Evolutionary conservation across 2,888 invertebrate genomes (phyloP).

Genomic region (Yponomeuta malinellus): DNA sequence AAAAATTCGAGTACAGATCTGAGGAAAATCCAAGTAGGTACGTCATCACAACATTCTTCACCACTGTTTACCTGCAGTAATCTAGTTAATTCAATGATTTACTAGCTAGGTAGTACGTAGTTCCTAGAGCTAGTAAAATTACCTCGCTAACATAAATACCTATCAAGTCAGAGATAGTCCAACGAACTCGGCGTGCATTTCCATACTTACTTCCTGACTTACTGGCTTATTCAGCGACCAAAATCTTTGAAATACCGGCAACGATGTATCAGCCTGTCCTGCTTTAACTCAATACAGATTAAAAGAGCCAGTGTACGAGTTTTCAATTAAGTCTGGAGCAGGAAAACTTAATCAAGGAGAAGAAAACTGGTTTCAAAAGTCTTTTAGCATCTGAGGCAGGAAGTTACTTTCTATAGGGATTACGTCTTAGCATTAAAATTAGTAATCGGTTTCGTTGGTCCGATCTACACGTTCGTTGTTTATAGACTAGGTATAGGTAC

Average conservation of each 20-base stretch:
- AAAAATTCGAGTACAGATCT: too few species aligned
- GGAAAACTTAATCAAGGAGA: neutral
- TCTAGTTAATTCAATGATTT: too few species aligned
- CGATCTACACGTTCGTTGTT: neutral
- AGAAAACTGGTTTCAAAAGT: constrained; percentile 3
- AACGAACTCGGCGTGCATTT: constrained; percentile 24
- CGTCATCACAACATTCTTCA: too few species aligned
- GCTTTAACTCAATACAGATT: neutral
- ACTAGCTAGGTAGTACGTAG: neutral
- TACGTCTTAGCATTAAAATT: constrained; percentile 1
- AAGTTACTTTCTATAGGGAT: constrained; percentile 16
- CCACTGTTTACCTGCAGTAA: too few species aligned
- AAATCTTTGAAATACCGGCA: neutral
- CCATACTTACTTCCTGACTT: constrained; percentile 20
- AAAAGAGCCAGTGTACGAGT: neutral
- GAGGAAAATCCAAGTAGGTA: too few species aligned
- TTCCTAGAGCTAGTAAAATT: constrained; percentile 1
- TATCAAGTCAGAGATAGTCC: constrained; percentile 11
- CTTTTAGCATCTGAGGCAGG: neutral
- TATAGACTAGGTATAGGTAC: neutral
- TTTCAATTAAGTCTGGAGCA: neutral
- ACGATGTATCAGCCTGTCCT: neutral
- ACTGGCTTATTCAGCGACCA: neutral
- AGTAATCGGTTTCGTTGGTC: neutral
- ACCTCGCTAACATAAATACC: constrained; percentile 4